Evolutionary conservation across 2,888 invertebrate species (phyloP).

Genomic region (Protonemura montana): DNA sequence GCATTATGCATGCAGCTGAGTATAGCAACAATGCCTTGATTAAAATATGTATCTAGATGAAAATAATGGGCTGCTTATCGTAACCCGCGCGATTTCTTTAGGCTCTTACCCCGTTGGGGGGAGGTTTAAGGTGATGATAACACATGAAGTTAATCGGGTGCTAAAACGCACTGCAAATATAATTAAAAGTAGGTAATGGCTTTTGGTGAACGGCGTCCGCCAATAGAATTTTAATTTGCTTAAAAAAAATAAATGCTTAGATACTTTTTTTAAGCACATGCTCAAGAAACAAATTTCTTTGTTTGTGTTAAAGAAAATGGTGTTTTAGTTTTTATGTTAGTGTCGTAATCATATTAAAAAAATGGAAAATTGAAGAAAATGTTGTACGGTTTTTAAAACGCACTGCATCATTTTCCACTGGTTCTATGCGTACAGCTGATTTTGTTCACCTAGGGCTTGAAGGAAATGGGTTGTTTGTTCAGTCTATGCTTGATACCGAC

Average conservation of each 20-base stretch:
- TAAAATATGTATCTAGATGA: neutral
- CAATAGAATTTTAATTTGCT: neutral
- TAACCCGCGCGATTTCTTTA: neutral
- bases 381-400: too few species aligned
- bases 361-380: too few species aligned
- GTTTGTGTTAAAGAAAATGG: too few species aligned
- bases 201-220: neutral
- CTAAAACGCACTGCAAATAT: neutral
- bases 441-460: too few species aligned
- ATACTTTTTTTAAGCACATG: too few species aligned
- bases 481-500: neutral
- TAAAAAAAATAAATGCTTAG: neutral
- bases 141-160: neutral
- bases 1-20: neutral
- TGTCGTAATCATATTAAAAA: too few species aligned
- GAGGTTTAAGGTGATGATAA: neutral
- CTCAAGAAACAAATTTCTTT: too few species aligned
- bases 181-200: slow-evolving; percentile 7
- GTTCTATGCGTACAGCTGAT: too few species aligned
- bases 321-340: too few species aligned
- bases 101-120: neutral
- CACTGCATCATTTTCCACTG: too few species aligned
- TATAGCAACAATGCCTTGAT: neutral
- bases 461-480: neutral
- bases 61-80: slow-evolving; percentile 12